Conservation (phyloP, 2,797 vertebrate species). For the Hylomyscus alleni region DNA sequence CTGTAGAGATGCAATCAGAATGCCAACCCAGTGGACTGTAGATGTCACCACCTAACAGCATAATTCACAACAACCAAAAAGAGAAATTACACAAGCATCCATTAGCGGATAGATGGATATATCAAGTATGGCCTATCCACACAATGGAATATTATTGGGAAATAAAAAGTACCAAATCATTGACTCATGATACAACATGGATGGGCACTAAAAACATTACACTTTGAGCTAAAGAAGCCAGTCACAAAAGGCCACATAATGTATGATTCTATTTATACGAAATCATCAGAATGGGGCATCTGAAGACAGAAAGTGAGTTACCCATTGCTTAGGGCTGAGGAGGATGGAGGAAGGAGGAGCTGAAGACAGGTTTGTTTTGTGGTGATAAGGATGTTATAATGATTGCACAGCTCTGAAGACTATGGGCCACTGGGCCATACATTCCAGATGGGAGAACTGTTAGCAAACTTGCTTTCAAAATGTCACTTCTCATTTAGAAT, state of each 20-base stretch:
- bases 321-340: neutral
- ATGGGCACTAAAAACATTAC: neutral
- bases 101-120: neutral
- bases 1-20: neutral
- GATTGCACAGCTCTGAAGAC: neutral
- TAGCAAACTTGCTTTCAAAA: conserved; percentile 20
- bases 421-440: neutral
- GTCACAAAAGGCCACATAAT: neutral
- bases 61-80: neutral
- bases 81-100: neutral
- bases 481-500: neutral
- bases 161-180: neutral
- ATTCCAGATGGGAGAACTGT: neutral
- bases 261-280: neutral
- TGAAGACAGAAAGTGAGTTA: neutral
- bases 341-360: neutral
- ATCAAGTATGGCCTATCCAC: neutral
- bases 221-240: neutral
- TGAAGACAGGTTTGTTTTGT: neutral
- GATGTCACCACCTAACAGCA: neutral
- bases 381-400: neutral
- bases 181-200: neutral
- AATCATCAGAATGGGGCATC: neutral
- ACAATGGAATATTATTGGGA: neutral
- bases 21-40: neutral